These are phyloP conservation scores for Dysidea cf. avara DNA, from an alignment of 37 sponge, comb jelly and placozoan species.

Conservation along the genomic window DNA sequence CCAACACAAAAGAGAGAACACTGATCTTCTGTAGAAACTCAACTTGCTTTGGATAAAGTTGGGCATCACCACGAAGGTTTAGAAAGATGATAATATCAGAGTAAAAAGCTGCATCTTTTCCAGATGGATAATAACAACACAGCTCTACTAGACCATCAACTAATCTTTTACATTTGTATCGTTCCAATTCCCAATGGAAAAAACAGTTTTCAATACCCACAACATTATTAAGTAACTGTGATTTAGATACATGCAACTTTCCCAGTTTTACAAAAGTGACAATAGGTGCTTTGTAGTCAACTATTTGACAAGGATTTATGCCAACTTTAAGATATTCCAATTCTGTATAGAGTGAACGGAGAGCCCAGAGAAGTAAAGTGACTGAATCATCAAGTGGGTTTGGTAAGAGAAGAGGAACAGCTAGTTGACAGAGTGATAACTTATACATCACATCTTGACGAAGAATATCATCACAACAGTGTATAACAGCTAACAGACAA, in stretches of 20 bases:
- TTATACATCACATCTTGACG: slow-evolving; percentile 17
- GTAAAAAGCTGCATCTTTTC: neutral
- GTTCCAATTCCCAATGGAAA: too few relatives aligned
- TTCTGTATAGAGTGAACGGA: slow-evolving; percentile 26
- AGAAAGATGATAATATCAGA: slow-evolving; percentile 21
- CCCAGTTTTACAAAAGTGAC: slow-evolving; percentile 30
- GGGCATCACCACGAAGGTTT: slow-evolving; percentile 37
- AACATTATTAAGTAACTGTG: slow-evolving; percentile 21
- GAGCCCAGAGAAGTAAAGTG: slow-evolving; percentile 7
- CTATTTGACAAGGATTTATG: slow-evolving; percentile 9
- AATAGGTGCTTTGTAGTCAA: slow-evolving; percentile 17
- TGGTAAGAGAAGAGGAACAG: slow-evolving; percentile 20
- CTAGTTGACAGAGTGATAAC: slow-evolving; percentile 27
- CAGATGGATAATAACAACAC: slow-evolving; percentile 24
- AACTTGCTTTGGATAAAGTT: slow-evolving; percentile 2
- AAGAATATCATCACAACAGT: slow-evolving; percentile 32
- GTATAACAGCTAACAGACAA: slow-evolving; percentile 16
- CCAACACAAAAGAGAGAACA: slow-evolving; percentile 8
- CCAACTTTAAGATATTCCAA: too few relatives aligned
- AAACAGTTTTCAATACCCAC: slow-evolving; percentile 8
- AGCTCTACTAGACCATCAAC: slow-evolving; percentile 25
- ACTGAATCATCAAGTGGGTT: slow-evolving; percentile 17
- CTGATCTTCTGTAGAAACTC: slow-evolving; percentile 9
- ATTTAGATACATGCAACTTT: slow-evolving; percentile 18
- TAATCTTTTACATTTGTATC: slow-evolving; percentile 25